Evolutionary conservation across 2,113 vertebrate species (phyloP), one percentile per base, ranked within the genome.

Genomic region (Ciconia boyciana): DNA sequence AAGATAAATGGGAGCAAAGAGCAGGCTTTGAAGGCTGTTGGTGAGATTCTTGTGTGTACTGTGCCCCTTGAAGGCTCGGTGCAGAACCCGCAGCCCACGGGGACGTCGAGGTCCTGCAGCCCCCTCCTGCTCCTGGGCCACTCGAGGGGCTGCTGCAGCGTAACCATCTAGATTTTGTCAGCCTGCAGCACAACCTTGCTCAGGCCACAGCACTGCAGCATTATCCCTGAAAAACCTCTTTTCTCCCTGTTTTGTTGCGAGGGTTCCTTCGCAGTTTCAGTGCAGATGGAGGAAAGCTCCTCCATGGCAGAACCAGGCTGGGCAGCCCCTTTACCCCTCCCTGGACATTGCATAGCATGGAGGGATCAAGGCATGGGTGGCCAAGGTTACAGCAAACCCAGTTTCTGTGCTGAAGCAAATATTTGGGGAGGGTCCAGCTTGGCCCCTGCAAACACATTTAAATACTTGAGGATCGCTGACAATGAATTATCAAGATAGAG

Each of bases 1-100:
- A 94, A 97, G 94, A 93, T 88, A 96, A 95, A 95, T 28, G 54
- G 68, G 81, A 94, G 84, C 77, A 94, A 83, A 95, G 81, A 85
- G 70, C 70, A 62, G 62, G 61, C 65, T 91, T 91, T 89, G 87
- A 96, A 94, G 77, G 77, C 26, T 77, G 49, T 10, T 68, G 60
- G n/a, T n/a, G 66, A 74, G 70, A 25, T 66, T 94, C 32, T 61
- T 34, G 43, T 26, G 32, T 29, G 29, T 39, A 3, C 41, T 61
- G 52, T 87, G 69, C 31, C 52, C 36, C 49, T 82, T 41, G 48
- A 93, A 68, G 34, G 21, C 64, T 78, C 1, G 1, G 20, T 49
- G 54, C 51, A 48, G 41, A 20, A 31, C 25, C 46, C 2, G 0
- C 24, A 46, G 43, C 90, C 58, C 60, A 17, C 0, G 2, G 51